Conservation (phyloP, 2,797 vertebrate species). For the Coracias cyanogaster region DNA sequence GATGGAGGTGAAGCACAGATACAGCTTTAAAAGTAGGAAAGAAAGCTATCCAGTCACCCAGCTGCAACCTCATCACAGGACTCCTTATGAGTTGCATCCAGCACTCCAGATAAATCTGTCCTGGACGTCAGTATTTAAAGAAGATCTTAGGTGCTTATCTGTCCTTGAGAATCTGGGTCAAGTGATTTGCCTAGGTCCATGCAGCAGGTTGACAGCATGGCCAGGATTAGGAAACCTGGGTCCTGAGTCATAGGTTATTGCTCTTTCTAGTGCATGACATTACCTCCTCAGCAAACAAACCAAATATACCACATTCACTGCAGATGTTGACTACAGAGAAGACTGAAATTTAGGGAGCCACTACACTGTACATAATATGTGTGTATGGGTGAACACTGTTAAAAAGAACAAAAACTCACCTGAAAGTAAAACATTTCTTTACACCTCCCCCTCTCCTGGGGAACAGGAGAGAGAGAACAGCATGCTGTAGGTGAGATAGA, state of each 20-base stretch:
- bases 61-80: neutral
- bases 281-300: neutral
- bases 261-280: neutral
- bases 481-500: neutral
- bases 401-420: neutral
- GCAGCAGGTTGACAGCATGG: neutral
- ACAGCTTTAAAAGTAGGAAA: neutral
- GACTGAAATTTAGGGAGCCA: neutral
- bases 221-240: conserved; percentile 15
- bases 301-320: neutral
- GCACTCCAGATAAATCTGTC: conserved; percentile 28
- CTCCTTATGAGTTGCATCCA: neutral
- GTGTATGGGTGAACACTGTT: neutral
- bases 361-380: too few species aligned
- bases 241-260: neutral
- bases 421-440: neutral
- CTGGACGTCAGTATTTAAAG: conserved; percentile 55
- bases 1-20: neutral
- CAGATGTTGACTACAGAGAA: neutral
- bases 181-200: conserved; percentile 24
- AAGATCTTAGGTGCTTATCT: conserved; percentile 62
- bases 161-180: conserved; percentile 56
- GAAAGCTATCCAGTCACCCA: neutral
- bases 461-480: neutral
- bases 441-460: neutral